Conservation (phyloP, 2,113 vertebrate genomes). For the Lepidothrix coronata region DNA sequence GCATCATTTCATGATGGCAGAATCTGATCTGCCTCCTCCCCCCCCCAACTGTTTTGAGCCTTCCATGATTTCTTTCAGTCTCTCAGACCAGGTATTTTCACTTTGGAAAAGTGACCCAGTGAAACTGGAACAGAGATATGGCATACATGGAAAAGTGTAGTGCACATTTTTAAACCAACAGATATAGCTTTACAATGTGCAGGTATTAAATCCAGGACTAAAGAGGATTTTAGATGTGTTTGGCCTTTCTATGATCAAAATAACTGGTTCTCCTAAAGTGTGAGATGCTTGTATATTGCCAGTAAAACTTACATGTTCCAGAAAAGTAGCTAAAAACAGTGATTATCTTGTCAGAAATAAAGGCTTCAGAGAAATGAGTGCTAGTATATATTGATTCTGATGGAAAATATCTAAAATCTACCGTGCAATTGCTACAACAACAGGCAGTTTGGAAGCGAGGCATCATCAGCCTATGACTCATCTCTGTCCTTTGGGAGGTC, state of each 20-base stretch:
- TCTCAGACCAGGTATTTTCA: neutral
- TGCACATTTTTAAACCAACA: neutral
- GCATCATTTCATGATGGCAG: neutral
- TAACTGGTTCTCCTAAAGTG: neutral
- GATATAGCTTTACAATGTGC: neutral
- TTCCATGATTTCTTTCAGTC: neutral
- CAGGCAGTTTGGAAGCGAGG: neutral
- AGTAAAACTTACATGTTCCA: neutral
- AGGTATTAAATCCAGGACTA: neutral
- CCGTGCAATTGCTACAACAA: neutral
- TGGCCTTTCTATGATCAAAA: neutral
- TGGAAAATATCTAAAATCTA: slow-evolving; percentile 29
- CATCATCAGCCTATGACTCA: slow-evolving; percentile 37
- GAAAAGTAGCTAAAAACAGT: neutral
- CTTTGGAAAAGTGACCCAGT: neutral
- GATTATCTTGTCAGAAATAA: slow-evolving; percentile 38
- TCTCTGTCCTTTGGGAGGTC: slow-evolving; percentile 47
- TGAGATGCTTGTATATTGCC: neutral
- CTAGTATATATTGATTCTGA: slow-evolving; percentile 12
- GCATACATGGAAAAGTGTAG: neutral
- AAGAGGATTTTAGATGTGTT: neutral
- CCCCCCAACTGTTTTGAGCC: neutral
- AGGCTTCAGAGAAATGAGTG: neutral
- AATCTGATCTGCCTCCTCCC: neutral
- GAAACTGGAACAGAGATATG: neutral